Base-by-base conservation (phyloP, 2,888 invertebrate species). In the Euphydryas editha region DNA sequence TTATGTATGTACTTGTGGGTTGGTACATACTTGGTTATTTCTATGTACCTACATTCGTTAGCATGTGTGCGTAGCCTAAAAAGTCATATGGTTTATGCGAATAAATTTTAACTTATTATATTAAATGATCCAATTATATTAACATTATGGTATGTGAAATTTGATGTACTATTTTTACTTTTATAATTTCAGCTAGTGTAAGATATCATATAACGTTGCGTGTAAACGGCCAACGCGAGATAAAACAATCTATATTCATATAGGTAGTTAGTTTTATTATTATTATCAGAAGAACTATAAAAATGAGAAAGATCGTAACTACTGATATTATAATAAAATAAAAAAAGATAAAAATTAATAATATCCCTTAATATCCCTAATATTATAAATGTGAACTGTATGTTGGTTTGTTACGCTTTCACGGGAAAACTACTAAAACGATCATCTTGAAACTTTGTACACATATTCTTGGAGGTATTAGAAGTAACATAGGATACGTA, bases 171-270 rank as follows among this genome's bases (percentile, higher is more conserved):
- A 39, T 39, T 44, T 44, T 44, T n/a, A 44, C n/a, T 44, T 44
- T n/a, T 44, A 6, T 44, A 44, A 44, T 44, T n/a, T n/a, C 42
- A 44, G n/a, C 15, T n/a, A 44, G n/a, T 44, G n/a, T 44, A 44
- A n/a, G 55, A 20, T 55, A 46, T 24, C 36, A 30, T 46, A 62
- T 36, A 60, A 42, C 21, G 60, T 60, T 51, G 51, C 51, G 17
- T 60, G 60, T 39, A n/a, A 57, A 21, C 39, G 56, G 4, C 15
- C 2, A n/a, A 24, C 10, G n/a, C 17, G 17, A 17, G 17, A 54
- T 54, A 54, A 54, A 49, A 24, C 21, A 15, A 3, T 47, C 3
- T 24, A n/a, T 37, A 10, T 30, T 4, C 30, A 30, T 4, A 8
- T 30, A 30, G 6, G 8, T 30, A 30, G 4, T 30, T 30, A 21